Conservation (phyloP, 2,113 vertebrate species). For the Rhodinocichla rosea region DNA sequence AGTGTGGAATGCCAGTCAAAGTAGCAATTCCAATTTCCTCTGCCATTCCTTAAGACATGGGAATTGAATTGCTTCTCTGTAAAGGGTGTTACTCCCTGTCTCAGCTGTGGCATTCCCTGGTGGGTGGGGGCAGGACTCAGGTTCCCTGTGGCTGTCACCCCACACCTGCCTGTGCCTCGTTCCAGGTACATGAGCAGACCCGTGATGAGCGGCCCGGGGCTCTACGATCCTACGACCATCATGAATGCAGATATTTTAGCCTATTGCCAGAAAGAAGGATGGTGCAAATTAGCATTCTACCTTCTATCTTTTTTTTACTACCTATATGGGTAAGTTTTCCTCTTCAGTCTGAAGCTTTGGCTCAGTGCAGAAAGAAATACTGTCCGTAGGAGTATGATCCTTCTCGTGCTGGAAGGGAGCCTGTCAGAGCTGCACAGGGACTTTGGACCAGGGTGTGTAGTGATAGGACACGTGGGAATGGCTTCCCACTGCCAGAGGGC, state of each 20-base stretch:
- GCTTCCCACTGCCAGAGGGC: background rate
- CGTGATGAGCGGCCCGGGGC: conserved; percentile 96
- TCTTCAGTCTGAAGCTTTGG: background rate
- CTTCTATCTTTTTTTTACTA: conserved; percentile 99
- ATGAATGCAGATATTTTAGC: conserved; percentile 99
- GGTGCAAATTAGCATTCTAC: conserved; percentile 99
- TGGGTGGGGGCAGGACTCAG: background rate
- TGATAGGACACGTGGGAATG: background rate
- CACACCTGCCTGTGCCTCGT: conserved; percentile 9
- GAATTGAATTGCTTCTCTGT: background rate
- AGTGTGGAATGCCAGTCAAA: rapidly evolving
- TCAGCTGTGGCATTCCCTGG: background rate
- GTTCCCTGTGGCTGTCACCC: background rate
- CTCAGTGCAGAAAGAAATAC: background rate
- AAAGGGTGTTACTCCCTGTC: rapidly evolving
- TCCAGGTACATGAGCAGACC: conserved; percentile 94
- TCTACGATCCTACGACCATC: conserved; percentile 98
- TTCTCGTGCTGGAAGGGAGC: background rate
- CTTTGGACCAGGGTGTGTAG: background rate
- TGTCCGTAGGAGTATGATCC: background rate
- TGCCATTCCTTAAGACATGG: background rate
- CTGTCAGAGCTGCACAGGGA: background rate
- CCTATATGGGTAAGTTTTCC: conserved; percentile 88
- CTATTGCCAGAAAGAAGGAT: conserved; percentile 99
- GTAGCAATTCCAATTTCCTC: background rate